Evolutionary conservation across 1,140 invertebrate genomes (phyloP), one percentile per base, ranked within the genome.

Genomic region (Nebria ingens): DNA sequence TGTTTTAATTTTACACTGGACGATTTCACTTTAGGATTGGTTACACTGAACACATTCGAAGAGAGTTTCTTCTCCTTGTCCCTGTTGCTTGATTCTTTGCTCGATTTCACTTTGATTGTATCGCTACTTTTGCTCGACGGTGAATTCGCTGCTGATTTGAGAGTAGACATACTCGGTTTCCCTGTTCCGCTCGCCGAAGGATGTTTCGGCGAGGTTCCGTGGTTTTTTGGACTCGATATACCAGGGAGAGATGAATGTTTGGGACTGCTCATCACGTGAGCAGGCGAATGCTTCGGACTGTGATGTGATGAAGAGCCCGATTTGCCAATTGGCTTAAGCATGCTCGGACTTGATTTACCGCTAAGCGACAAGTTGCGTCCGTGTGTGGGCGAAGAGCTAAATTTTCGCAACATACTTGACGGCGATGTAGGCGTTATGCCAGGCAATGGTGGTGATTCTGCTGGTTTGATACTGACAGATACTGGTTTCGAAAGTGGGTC

Each of bases 81-180:
- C 55, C 61, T 65, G 29, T 60, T 64, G 67, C 40, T 69, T 54
- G 9, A 69, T 54, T 80, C 77, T 67, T 79, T 80, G 19, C 58
- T 61, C 0, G 62, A 64, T 23, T 71, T 72, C 11, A 74, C 67
- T 65, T 76, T 77, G n/a, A 60, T 70, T 21, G 60, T 52, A 66
- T 76, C 58, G 15, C 67, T 56, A 59, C 65, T 68, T 65, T 78
- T 73, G 51, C 65, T 73, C 63, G 70, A 78, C 58, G 68, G 79
- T 2, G 81, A 81, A 62, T 79, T 83, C 1, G 85, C 80, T 1
- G 86, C 85, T 19, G 85, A 89, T 66, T 91, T 91, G n/a, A 91
- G 68, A 1, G 88, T 81, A 0, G 87, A 89, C 83, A 93, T 89
- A 63, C 89, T 91, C 0, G 90, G 89, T 66, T 93, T 93, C 0